These are phyloP conservation scores for Brachyistius frenatus DNA, from an alignment of 2,113 vertebrate species.

Conservation along the genomic window DNA sequence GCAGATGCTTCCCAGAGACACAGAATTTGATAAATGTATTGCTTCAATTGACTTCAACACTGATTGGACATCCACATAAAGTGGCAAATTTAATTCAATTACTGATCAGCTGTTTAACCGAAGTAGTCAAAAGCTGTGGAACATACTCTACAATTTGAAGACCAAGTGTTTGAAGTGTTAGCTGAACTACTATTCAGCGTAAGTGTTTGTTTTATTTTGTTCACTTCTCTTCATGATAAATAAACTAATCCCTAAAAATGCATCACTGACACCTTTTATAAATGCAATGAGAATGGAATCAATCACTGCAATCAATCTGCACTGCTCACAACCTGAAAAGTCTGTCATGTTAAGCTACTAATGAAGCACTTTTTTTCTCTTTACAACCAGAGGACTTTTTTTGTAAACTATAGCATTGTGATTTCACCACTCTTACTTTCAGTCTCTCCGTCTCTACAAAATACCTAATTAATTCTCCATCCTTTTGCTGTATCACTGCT, in stretches of 20 bases:
- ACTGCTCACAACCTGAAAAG: conserved; percentile 2
- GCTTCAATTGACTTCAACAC: too few relatives aligned
- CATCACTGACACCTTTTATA: background rate
- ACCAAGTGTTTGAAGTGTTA: background rate
- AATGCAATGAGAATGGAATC: conserved; percentile 18
- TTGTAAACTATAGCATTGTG: background rate
- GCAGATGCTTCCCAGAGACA: too few relatives aligned
- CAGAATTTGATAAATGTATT: too few relatives aligned
- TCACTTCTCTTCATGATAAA: background rate
- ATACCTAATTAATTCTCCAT: too few relatives aligned
- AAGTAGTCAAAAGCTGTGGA: background rate
- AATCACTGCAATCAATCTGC: conserved; percentile 3
- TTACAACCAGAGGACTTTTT: background rate
- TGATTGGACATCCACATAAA: too few relatives aligned
- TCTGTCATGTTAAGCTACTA: conserved; percentile 29
- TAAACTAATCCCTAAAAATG: background rate
- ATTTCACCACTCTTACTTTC: background rate
- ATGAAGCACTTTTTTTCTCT: conserved; percentile 20
- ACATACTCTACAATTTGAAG: background rate
- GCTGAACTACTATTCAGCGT: background rate
- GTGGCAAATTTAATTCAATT: too few relatives aligned
- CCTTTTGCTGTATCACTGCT: too few relatives aligned
- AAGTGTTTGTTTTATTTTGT: background rate
- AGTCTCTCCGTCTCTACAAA: background rate
- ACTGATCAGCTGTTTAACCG: too few relatives aligned